A percentile compares a stretch with the other conserved stretches of the same genome.
Conservation (phyloP, 2,113 vertebrate species). For the Phalacrocorax aristotelis region DNA sequence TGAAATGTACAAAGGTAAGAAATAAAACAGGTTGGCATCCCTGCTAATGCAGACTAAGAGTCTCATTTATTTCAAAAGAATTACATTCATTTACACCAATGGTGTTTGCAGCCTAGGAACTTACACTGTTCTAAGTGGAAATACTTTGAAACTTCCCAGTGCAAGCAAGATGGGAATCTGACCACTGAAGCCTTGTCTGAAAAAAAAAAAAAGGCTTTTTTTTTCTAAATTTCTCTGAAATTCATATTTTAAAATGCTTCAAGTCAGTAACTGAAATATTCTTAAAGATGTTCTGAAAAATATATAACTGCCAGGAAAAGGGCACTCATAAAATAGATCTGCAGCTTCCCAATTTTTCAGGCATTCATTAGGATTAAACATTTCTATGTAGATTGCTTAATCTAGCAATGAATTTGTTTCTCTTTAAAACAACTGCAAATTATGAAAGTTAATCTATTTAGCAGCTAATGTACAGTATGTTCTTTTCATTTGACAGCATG, state of each 20-base stretch:
- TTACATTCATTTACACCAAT: neutral
- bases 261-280: slow-evolving; percentile 12
- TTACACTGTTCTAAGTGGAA: neutral
- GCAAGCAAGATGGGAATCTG: neutral
- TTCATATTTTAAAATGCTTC: neutral
- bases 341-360: slow-evolving; percentile 20
- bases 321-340: slow-evolving; percentile 42
- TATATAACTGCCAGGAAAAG: slow-evolving; percentile 12
- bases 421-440: slow-evolving; percentile 50
- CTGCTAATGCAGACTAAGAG: neutral
- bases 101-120: neutral
- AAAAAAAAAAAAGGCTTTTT: neutral
- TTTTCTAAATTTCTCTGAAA: slow-evolving; percentile 21
- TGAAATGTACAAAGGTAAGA: neutral
- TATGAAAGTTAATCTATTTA: slow-evolving; percentile 59
- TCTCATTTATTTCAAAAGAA: neutral
- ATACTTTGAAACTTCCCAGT: neutral
- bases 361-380: neutral
- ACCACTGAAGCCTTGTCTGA: neutral
- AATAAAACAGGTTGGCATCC: neutral
- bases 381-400: neutral
- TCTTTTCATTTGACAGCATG: slow-evolving; percentile 56
- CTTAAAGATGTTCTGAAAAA: slow-evolving; percentile 37
- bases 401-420: neutral
- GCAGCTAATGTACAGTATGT: slow-evolving; percentile 55